Percentiles rank a stretch among this genome's conserved stretches.
These are phyloP conservation scores for Phoenicopterus ruber DNA, from an alignment of 2,113 vertebrate species.

Conservation along the genomic window DNA sequence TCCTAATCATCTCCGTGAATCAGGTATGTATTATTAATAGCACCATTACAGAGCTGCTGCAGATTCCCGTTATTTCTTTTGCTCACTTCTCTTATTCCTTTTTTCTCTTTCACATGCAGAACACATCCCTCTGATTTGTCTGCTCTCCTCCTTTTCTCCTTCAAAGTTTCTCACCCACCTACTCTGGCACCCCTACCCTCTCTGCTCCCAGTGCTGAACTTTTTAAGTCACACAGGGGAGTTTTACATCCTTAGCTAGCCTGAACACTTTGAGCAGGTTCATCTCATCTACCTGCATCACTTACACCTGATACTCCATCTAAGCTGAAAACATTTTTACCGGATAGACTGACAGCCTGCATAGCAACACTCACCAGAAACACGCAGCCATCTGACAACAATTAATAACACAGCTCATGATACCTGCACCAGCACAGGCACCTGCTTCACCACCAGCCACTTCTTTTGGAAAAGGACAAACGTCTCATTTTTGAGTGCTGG, in stretches of 20 bases:
- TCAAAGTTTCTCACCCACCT: not conserved
- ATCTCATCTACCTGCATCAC: not conserved
- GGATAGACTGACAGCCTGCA: not conserved
- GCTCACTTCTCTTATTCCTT: not conserved
- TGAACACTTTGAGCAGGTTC: not conserved
- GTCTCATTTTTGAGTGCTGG: not conserved
- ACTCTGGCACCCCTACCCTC: not conserved
- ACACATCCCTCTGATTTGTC: not conserved
- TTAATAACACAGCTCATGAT: not conserved
- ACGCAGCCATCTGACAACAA: not conserved
- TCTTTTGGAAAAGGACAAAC: not conserved
- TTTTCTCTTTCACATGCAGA: not conserved
- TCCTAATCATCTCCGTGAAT: not conserved
- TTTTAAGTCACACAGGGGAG: not conserved
- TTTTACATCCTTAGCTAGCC: not conserved
- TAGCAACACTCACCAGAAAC: not conserved
- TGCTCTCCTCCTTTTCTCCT: not conserved
- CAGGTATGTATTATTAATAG: constrained; percentile 20
- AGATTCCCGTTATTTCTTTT: not conserved
- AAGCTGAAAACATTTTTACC: not conserved
- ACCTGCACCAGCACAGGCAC: not conserved
- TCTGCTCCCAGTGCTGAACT: not conserved
- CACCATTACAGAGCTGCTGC: not conserved
- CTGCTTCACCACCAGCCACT: not conserved
- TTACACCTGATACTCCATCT: not conserved